Percentiles rank a stretch among this genome's conserved stretches.
These are phyloP conservation scores for Melanostoma mellinum DNA, from an alignment of 2,888 invertebrate genomes.

Conservation along the genomic window DNA sequence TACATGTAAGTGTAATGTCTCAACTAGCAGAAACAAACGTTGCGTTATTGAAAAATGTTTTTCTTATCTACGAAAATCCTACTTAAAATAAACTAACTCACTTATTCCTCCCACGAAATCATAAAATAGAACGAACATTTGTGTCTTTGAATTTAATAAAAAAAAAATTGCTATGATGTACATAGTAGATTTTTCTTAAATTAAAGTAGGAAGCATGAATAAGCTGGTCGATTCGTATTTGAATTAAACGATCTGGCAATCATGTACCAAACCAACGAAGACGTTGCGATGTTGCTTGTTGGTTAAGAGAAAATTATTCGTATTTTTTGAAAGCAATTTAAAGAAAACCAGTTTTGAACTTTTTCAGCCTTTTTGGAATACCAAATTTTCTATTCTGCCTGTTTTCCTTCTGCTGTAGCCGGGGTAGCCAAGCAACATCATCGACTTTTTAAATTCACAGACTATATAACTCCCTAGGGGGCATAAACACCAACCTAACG, in stretches of 20 bases:
- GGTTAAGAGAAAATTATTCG: slow-evolving; percentile 62
- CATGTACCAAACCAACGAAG: neutral
- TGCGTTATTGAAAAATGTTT: too few relatives aligned
- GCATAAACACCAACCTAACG: slow-evolving; percentile 23
- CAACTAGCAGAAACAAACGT: too few relatives aligned
- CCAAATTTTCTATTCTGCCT: slow-evolving; percentile 69
- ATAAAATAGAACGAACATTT: too few relatives aligned
- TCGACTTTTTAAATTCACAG: slow-evolving; percentile 52
- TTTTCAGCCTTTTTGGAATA: slow-evolving; percentile 69
- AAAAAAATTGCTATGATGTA: neutral
- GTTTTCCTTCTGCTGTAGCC: slow-evolving; percentile 44
- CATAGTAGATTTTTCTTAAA: neutral
- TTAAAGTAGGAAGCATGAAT: too few relatives aligned
- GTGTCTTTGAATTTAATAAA: too few relatives aligned
- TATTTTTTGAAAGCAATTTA: slow-evolving; percentile 65
- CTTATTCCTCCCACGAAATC: too few relatives aligned
- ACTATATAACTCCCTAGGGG: slow-evolving; percentile 25
- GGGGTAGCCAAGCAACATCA: slow-evolving; percentile 54
- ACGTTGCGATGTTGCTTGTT: neutral
- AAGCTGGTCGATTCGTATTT: too few relatives aligned
- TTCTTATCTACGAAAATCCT: too few relatives aligned
- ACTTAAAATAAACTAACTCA: too few relatives aligned
- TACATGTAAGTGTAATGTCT: too few relatives aligned
- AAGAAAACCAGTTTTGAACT: slow-evolving; percentile 70
- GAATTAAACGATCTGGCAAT: slow-evolving; percentile 4